These are phyloP conservation scores for Drosophila aldrichi DNA, from an alignment of 2,888 invertebrate genomes.

Conservation along the genomic window DNA sequence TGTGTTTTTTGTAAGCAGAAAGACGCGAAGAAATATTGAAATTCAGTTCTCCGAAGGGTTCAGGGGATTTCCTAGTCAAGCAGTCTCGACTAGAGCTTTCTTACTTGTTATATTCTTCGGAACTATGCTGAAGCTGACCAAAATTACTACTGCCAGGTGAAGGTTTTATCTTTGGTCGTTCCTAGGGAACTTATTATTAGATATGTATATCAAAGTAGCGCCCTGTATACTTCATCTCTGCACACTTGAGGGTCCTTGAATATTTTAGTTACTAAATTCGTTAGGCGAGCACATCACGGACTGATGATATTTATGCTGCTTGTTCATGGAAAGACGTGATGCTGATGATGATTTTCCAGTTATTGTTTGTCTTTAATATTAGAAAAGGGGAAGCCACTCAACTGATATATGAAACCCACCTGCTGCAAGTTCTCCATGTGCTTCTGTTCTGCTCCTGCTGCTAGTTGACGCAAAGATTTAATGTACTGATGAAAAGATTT, in stretches of 20 bases:
- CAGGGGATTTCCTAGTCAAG: no score
- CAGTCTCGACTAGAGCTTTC: no score
- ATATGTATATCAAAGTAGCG: conserved; percentile 21
- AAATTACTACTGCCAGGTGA: not conserved
- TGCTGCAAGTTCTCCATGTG: not conserved
- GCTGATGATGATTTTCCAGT: conserved; percentile 33
- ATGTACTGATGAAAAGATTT: not conserved
- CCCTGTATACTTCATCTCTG: not conserved
- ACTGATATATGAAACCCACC: conserved; percentile 6
- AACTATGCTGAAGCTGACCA: not conserved
- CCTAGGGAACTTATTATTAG: not conserved
- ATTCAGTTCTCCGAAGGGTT: no score
- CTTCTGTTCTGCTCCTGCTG: not conserved
- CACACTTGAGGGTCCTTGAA: not conserved
- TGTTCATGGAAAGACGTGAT: conserved; percentile 7
- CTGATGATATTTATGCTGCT: no score
- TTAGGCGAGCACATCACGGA: conserved; percentile 22
- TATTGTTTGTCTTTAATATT: conserved; percentile 55
- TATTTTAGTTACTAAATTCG: not conserved
- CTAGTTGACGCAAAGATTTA: not conserved
- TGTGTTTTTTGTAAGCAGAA: no score
- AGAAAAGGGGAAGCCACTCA: conserved; percentile 8
- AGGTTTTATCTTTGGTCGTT: not conserved
- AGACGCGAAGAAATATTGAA: no score
- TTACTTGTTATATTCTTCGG: no score